A percentile compares a stretch with the other conserved stretches of the same genome.
Evolutionary conservation across 23 tunicate species (phyloP).

Genomic region (Botrylloides violaceus): DNA sequence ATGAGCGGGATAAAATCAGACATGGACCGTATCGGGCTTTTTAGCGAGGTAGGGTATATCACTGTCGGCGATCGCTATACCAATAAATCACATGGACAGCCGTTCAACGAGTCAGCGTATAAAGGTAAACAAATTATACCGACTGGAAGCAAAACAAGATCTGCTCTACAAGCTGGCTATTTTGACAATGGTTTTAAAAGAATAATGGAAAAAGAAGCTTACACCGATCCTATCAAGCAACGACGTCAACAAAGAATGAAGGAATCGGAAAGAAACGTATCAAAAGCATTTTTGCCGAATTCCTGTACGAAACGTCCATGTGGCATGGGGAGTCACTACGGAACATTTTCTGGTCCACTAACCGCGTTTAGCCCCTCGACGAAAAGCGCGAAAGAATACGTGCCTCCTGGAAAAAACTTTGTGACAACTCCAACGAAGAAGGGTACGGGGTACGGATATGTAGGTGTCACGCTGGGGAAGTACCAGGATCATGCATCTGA

Average conservation of each 20-base stretch:
- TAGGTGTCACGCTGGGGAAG: constrained; percentile 71
- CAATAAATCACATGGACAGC: constrained; percentile 57
- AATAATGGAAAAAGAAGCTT: constrained; percentile 93
- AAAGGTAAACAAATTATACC: constrained; percentile 89
- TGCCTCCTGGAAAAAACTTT: constrained; percentile 61
- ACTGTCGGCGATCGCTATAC: constrained; percentile 92
- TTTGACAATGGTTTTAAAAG: constrained; percentile 75
- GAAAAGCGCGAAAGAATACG: constrained; percentile 46
- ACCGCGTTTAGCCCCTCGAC: constrained; percentile 57
- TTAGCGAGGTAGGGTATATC: constrained; percentile 82
- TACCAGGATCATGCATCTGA: constrained; percentile 75
- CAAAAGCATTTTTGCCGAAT: constrained; percentile 75
- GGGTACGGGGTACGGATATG: constrained; percentile 95
- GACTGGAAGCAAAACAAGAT: constrained; percentile 73
- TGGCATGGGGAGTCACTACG: constrained; percentile 79
- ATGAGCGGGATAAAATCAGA: constrained; percentile 64
- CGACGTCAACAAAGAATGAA: constrained; percentile 56
- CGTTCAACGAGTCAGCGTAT: constrained; percentile 77
- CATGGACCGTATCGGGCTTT: constrained; percentile 92
- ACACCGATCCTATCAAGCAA: constrained; percentile 64
- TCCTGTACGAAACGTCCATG: constrained; percentile 55
- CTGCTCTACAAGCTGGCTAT: constrained; percentile 81
- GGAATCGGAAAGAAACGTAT: constrained; percentile 67
- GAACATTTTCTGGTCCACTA: constrained; percentile 80
- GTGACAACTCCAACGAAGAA: constrained; percentile 82